Conservation (phyloP, 1,140 invertebrate genomes). For the Rhynchophorus ferrugineus region DNA sequence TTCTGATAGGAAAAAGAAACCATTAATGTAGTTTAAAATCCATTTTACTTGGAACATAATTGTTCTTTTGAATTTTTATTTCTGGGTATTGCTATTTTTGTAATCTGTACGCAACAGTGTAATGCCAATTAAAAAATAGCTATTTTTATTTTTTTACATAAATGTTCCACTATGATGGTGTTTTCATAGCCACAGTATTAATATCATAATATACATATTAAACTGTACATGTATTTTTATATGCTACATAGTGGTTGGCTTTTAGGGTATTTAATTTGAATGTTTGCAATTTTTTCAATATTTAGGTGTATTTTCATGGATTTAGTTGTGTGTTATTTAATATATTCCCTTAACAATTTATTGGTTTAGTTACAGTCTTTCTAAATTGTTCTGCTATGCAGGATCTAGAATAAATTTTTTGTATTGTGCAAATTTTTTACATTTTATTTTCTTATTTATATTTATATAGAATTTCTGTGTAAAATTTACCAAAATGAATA, state of each 20-base stretch:
- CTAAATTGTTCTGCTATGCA: conserved; percentile 10
- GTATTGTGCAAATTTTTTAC: conserved; percentile 9
- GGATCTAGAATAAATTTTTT: conserved; percentile 16
- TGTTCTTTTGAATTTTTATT: too few species aligned
- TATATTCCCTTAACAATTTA: conserved; percentile 19
- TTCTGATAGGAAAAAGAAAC: too few species aligned
- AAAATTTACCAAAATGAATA: too few species aligned
- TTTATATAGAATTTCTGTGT: too few species aligned
- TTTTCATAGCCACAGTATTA: background rate
- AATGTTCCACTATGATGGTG: background rate
- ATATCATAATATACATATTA: background rate
- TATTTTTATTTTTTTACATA: conserved; percentile 12
- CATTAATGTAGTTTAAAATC: too few species aligned
- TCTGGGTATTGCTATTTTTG: too few species aligned
- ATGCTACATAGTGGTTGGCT: background rate
- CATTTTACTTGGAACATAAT: too few species aligned
- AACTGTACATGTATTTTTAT: conserved; percentile 2
- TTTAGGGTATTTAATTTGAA: conserved; percentile 5
- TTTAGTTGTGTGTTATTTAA: conserved; percentile 16
- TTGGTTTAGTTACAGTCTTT: conserved; percentile 18
- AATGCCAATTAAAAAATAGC: too few species aligned
- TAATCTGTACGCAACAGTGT: too few species aligned
- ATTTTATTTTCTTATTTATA: too few species aligned
- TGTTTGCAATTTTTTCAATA: too few species aligned
- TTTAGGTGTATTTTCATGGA: conserved; percentile 17